Evolutionary conservation across 1,140 invertebrate genomes (phyloP).

Genomic region (Drosophila tani): DNA sequence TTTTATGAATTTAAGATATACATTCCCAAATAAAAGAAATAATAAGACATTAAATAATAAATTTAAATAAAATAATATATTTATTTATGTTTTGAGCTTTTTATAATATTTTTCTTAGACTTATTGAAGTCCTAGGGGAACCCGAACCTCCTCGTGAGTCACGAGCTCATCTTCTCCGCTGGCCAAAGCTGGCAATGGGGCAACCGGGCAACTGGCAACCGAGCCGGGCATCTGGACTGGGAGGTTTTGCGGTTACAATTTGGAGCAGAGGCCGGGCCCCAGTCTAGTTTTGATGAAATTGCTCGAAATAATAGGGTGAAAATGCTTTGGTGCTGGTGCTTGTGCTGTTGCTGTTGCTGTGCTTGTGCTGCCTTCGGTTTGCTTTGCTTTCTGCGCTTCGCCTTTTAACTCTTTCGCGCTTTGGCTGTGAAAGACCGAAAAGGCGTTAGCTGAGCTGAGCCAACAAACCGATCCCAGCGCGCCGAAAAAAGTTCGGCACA

Average conservation of each 20-base stretch:
- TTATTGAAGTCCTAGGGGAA: not conserved
- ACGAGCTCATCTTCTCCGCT: constrained; percentile 16
- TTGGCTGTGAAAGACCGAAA: constrained; percentile 74
- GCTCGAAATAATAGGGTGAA: constrained; percentile 82
- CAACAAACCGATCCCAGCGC: constrained; percentile 43
- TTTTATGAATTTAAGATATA: not conserved
- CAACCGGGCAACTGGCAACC: constrained; percentile 21
- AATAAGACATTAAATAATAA: too few relatives aligned
- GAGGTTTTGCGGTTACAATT: constrained; percentile 74
- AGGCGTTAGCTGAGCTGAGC: constrained; percentile 58
- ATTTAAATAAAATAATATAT: too few relatives aligned
- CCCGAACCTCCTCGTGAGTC: constrained; percentile 6
- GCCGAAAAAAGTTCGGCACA: constrained; percentile 64
- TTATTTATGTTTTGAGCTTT: too few relatives aligned
- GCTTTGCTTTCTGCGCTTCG: constrained; percentile 37
- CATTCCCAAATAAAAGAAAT: not conserved
- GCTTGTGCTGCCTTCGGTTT: constrained; percentile 15
- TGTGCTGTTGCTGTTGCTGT: constrained; percentile 8
- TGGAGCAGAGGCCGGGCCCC: constrained; percentile 63
- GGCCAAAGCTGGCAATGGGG: constrained; percentile 12
- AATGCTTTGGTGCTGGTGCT: constrained; percentile 59
- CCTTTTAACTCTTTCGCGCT: constrained; percentile 79
- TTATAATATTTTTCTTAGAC: too few relatives aligned
- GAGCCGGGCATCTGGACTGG: constrained; percentile 36
- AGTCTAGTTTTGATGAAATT: constrained; percentile 81